Percentiles rank a stretch among this genome's conserved stretches.
phyloP scores from a whole-genome alignment of 2,797 vertebrate genomes.

The Limnodromus scolopaceus region DNA sequence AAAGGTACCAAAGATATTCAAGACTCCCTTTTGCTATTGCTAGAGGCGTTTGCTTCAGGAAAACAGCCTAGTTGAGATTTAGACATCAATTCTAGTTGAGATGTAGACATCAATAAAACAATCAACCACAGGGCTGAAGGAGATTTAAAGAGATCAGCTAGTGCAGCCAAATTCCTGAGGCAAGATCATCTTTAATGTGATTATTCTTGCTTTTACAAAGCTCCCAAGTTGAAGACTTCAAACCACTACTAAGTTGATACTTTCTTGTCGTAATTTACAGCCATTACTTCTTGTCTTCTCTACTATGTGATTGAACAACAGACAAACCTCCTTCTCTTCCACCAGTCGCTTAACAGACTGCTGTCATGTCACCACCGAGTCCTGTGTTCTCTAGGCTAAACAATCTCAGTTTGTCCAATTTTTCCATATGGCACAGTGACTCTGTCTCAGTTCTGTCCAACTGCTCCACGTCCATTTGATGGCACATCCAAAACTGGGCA shows the following conservation, averaged over 20 bases:
- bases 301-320: not conserved
- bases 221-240: not conserved
- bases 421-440: not conserved
- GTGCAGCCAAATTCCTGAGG: not conserved
- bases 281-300: not conserved
- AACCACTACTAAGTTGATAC: not conserved
- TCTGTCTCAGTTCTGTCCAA: not conserved
- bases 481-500: accelerated
- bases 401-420: not conserved
- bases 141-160: not conserved
- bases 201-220: not conserved
- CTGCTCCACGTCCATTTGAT: not conserved
- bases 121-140: not conserved
- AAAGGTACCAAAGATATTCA: not conserved
- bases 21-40: not conserved
- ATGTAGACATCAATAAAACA: not conserved
- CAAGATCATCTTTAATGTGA: not conserved
- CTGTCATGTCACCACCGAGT: not conserved
- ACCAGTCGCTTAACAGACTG: not conserved
- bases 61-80: not conserved
- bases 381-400: not conserved
- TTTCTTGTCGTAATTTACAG: not conserved
- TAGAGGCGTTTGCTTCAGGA: not conserved
- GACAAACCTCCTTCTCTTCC: not conserved
- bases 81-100: not conserved